phyloP scores from a whole-genome alignment of 2,113 vertebrate genomes.

The Sinocyclocheilus rhinocerous region DNA sequence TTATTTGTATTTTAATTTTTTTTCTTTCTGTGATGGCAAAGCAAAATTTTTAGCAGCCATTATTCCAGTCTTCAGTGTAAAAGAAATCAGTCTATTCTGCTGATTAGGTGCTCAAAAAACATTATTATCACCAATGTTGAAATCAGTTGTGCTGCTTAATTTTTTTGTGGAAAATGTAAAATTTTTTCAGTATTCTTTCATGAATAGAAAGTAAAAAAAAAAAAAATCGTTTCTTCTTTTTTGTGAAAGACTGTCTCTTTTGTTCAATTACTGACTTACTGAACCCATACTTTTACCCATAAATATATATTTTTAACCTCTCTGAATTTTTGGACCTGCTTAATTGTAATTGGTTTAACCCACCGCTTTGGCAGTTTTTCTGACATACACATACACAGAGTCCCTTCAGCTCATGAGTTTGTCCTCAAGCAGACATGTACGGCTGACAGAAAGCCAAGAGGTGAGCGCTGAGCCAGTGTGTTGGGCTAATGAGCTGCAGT shows the following conservation, averaged over 20 bases:
- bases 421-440: constrained; percentile 43
- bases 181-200: background rate
- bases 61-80: background rate
- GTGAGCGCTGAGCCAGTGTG: constrained; percentile 7
- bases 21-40: background rate
- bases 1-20: too few species aligned
- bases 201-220: background rate
- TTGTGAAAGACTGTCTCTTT: background rate
- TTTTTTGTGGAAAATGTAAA: background rate
- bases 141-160: background rate
- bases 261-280: background rate
- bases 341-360: constrained; percentile 8
- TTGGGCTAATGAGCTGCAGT: constrained; percentile 53
- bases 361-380: constrained; percentile 27
- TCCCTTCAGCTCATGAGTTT: constrained; percentile 28
- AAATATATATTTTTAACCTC: background rate
- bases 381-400: constrained; percentile 12
- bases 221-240: background rate
- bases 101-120: background rate
- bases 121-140: background rate
- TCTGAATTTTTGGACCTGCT: background rate
- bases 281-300: background rate
- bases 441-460: constrained; percentile 34
- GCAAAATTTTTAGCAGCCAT: background rate
- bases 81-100: background rate